Percentiles rank a stretch among this genome's conserved stretches.
phyloP scores from a whole-genome alignment of 2,113 vertebrate genomes.

The Talpa occidentalis region DNA sequence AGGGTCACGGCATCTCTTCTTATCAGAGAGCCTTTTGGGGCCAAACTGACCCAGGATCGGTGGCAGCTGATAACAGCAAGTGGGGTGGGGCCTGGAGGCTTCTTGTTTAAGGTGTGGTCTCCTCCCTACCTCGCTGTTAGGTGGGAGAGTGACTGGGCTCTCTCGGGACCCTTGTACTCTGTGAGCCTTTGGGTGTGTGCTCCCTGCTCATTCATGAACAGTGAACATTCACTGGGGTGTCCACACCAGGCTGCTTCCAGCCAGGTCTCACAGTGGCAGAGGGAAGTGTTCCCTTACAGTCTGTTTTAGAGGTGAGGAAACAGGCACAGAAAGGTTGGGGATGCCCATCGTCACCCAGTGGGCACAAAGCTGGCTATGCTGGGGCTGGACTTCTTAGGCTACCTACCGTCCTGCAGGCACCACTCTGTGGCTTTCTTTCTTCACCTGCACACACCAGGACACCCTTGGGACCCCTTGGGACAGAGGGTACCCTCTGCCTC shows the following conservation, averaged over 20 bases:
- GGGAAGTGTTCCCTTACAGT: fast-evolving
- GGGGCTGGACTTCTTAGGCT: too few relatives aligned
- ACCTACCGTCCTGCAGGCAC: background rate
- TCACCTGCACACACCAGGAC: background rate
- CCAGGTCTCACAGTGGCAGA: background rate
- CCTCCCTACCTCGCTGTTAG: background rate
- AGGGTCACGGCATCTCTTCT: background rate
- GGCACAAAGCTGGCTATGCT: too few relatives aligned
- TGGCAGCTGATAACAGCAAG: conserved; percentile 37
- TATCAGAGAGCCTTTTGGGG: background rate
- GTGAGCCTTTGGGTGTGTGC: fast-evolving
- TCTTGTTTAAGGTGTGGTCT: background rate
- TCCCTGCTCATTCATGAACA: background rate
- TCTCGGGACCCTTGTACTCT: background rate
- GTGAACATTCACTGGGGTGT: fast-evolving
- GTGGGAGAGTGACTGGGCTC: background rate
- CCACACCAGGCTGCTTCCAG: background rate
- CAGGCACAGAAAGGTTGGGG: background rate
- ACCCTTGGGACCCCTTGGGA: too few relatives aligned
- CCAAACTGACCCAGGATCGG: background rate
- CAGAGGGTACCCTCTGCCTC: too few relatives aligned
- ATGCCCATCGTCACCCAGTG: background rate
- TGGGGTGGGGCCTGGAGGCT: background rate
- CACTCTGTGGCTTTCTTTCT: background rate
- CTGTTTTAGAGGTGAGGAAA: background rate